These are phyloP conservation scores for Beroe ovata DNA, from an alignment of 37 sponge, comb jelly and placozoan species.

Conservation along the genomic window DNA sequence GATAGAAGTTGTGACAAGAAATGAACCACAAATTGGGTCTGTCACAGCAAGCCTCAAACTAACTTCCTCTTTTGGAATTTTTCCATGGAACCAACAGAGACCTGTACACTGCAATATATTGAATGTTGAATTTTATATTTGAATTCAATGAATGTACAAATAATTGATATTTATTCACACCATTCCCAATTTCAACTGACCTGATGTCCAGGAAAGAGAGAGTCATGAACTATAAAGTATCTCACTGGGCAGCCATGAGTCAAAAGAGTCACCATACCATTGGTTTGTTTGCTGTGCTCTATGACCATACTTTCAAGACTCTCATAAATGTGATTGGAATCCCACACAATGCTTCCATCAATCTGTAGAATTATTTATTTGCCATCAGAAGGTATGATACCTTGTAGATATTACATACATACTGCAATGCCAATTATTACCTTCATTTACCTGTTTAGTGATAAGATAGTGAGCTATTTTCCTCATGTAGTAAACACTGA, in stretches of 20 bases:
- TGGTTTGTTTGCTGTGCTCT: not conserved
- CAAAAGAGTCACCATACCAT: slow-evolving; percentile 35
- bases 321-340: slow-evolving; percentile 25
- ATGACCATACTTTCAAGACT: not conserved
- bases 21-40: slow-evolving; percentile 9
- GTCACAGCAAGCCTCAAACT: slow-evolving; percentile 1
- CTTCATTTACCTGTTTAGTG: slow-evolving; percentile 36
- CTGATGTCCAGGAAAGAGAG: slow-evolving; percentile 50
- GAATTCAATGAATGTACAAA: no score
- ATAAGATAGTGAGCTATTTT: slow-evolving; percentile 65
- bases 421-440: no score
- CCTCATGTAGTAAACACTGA: slow-evolving; percentile 39
- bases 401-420: no score
- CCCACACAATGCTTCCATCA: slow-evolving; percentile 37
- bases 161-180: no score
- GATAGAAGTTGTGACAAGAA: not conserved
- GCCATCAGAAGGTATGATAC: no score
- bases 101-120: slow-evolving; percentile 24
- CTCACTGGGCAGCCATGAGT: slow-evolving; percentile 47
- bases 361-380: no score
- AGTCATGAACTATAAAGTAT: slow-evolving; percentile 19
- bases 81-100: slow-evolving; percentile 55
- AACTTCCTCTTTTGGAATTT: not conserved
- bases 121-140: no score
- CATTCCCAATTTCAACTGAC: no score